These are phyloP conservation scores for Armadillidium nasatum DNA, from an alignment of 1,140 invertebrate genomes.

Conservation along the genomic window DNA sequence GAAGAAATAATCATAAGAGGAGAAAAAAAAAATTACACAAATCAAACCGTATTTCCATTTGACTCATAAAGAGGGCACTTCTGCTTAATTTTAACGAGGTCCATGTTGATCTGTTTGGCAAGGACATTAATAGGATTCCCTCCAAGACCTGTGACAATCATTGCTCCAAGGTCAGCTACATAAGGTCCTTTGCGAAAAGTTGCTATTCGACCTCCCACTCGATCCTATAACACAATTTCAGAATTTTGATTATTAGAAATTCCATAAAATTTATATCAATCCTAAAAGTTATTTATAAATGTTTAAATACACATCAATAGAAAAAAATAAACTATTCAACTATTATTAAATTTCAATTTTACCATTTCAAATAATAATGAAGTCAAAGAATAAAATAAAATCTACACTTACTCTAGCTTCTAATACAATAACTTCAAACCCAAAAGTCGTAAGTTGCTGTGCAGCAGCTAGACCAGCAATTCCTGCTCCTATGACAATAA, in stretches of 20 bases:
- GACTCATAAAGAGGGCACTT: constrained; percentile 96
- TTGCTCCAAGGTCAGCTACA: constrained; percentile 83
- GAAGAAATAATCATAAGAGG: too few relatives aligned
- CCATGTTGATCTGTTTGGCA: constrained; percentile 95
- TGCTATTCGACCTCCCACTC: constrained; percentile 92
- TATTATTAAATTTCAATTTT: not conserved
- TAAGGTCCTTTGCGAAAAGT: constrained; percentile 93
- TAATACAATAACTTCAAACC: constrained; percentile 89
- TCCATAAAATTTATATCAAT: too few relatives aligned
- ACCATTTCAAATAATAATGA: too few relatives aligned
- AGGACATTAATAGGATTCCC: constrained; percentile 95
- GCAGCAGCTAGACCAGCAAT: constrained; percentile 89
- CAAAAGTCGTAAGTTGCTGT: constrained; percentile 89
- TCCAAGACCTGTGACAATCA: constrained; percentile 63
- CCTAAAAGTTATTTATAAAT: too few relatives aligned
- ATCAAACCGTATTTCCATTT: constrained; percentile 77
- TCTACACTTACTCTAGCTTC: constrained; percentile 70
- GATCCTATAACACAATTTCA: constrained; percentile 60
- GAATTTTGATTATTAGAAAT: too few relatives aligned
- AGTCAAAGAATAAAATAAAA: not conserved
- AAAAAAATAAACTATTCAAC: too few relatives aligned
- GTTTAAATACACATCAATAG: too few relatives aligned
- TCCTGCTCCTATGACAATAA: constrained; percentile 60
- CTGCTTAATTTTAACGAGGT: constrained; percentile 90
- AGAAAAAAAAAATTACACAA: too few relatives aligned